Evolutionary conservation across 2,797 vertebrate species (phyloP), one percentile per base, ranked within the genome.

Genomic region (Enteromius viviparus): DNA sequence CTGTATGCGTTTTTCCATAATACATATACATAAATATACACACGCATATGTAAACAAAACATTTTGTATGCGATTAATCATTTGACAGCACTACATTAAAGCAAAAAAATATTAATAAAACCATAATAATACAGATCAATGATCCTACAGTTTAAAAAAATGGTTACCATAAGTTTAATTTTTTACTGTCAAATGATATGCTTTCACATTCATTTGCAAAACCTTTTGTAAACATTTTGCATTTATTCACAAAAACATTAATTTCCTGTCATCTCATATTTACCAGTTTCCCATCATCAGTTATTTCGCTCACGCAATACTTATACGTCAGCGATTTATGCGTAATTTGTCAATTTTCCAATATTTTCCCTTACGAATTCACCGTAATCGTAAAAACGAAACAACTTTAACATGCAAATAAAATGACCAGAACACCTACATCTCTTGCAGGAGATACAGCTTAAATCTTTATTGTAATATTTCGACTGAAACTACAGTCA

Each of bases 381-480:
- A 26, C 23, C 1, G 0, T 11, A 60, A 26, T 10, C 4, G 0
- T 11, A 11, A 26, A 12, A 60, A 10, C 23, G 10, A 26, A 6
- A 26, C 4, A 60, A 23, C 58, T 26, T 60, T 6, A 60, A 14
- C 23, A 60, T 60, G 58, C 58, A 60, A 26, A 14, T 45, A 3
- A 26, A 71, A 74, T 15, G 19, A 37, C 32, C n/a, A 21, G 55
- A 77, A 29, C 9, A 77, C 64, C 8, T 17, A 58, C 3, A 51
- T 4, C n/a, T 17, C 34, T 47, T 21, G 1, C 19, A 47, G n/a
- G 42, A 75, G 80, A 64, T 64, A 26, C 45, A 64, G 15, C 32
- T 42, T 29, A 75, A 6, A 75, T 26, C 58, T 82, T 82, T 82
- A 76, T 76, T 82, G 58, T 78, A 82, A 77, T 82, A 72, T 78